These are phyloP conservation scores for Meloe dianella DNA, from an alignment of 2,888 invertebrate species.

Conservation along the genomic window DNA sequence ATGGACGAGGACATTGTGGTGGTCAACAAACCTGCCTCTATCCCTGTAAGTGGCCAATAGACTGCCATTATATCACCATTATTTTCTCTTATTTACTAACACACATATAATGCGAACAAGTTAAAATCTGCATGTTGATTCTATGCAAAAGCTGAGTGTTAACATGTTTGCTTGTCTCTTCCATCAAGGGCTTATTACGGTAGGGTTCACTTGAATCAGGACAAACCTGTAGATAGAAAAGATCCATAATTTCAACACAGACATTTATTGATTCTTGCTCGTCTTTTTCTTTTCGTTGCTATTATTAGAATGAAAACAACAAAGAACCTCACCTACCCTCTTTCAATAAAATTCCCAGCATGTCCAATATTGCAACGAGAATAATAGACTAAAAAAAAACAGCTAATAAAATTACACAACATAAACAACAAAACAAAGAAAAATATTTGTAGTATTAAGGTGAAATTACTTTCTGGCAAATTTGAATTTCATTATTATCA, in stretches of 20 bases:
- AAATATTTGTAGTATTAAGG: neutral
- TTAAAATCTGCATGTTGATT: conserved; percentile 17
- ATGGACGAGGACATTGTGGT: conserved; percentile 99
- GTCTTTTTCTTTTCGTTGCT: neutral
- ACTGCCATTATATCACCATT: conserved; percentile 66
- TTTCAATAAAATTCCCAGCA: conserved; percentile 3
- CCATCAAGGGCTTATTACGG: conserved; percentile 1
- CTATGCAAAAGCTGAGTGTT: conserved; percentile 13
- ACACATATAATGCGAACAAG: neutral
- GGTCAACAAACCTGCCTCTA: conserved; percentile 99
- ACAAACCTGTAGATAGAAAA: conserved; percentile 21
- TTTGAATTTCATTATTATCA: neutral
- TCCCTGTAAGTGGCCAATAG: conserved; percentile 96
- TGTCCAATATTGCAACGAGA: neutral
- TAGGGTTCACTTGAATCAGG: conserved; percentile 13
- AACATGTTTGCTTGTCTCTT: conserved; percentile 21
- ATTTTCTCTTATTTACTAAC: conserved; percentile 15
- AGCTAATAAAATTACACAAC: neutral
- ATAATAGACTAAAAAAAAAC: neutral
- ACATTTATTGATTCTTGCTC: conserved; percentile 21
- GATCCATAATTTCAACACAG: conserved; percentile 18
- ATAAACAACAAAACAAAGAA: neutral
- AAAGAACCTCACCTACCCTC: neutral
- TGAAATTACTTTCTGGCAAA: neutral
- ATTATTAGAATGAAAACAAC: neutral